Evolutionary conservation across 2,888 invertebrate genomes (phyloP).

Genomic region (Acrobasis consociella): DNA sequence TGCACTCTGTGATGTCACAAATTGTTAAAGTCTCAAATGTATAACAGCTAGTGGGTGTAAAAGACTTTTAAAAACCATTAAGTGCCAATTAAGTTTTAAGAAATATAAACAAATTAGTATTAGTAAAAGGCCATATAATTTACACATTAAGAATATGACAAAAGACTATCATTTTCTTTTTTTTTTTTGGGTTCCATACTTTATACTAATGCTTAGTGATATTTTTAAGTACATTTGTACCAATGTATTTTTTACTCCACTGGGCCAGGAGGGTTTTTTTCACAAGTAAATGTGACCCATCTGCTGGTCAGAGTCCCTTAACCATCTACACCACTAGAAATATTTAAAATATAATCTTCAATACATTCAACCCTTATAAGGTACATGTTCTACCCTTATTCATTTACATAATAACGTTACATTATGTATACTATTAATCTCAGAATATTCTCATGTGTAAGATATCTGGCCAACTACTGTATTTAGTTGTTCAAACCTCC

Average conservation of each 20-base stretch:
- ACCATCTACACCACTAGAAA: too few species aligned
- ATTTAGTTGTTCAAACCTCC: constrained; percentile 84
- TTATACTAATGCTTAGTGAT: too few species aligned
- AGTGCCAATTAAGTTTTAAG: not conserved
- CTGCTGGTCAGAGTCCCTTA: too few species aligned
- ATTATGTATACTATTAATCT: not conserved
- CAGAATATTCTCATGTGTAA: not conserved
- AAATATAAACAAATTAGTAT: not conserved
- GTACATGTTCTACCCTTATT: too few species aligned
- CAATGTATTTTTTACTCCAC: too few species aligned
- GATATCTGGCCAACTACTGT: constrained; percentile 21
- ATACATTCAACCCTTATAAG: too few species aligned
- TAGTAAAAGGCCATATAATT: not conserved
- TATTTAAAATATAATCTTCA: too few species aligned
- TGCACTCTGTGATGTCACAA: not conserved
- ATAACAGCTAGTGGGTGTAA: not conserved
- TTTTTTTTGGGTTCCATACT: too few species aligned
- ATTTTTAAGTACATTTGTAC: too few species aligned
- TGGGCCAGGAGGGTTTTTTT: too few species aligned
- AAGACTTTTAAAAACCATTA: not conserved
- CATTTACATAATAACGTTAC: too few species aligned
- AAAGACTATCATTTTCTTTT: not conserved
- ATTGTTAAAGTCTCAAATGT: not conserved
- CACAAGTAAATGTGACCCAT: too few species aligned
- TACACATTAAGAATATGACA: not conserved